Evolutionary conservation across 2,797 vertebrate genomes (phyloP).

Genomic region (Gymnopithys bicolor): DNA sequence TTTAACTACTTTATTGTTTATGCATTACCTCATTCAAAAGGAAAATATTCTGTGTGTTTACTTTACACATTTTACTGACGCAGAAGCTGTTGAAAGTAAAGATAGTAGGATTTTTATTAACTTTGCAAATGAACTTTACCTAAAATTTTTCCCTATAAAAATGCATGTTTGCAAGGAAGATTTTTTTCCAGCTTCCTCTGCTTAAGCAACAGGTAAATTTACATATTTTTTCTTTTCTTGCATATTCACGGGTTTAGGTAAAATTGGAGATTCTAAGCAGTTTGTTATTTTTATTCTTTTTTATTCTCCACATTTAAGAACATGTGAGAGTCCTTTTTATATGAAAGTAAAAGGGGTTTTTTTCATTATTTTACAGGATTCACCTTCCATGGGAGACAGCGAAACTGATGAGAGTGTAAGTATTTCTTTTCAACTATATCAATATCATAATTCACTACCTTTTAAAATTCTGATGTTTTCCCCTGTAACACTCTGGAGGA

Average conservation of each 20-base stretch:
- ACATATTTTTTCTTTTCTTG: not conserved
- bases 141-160: not conserved
- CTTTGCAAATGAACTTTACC: not conserved
- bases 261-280: not conserved
- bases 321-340: not conserved
- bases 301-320: not conserved
- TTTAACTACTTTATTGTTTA: not conserved
- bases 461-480: not conserved
- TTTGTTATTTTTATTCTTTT: not conserved
- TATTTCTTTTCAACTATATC: not conserved
- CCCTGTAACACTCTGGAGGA: not conserved
- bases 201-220: not conserved
- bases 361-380: slow-evolving; percentile 52
- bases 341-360: not conserved
- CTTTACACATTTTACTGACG: not conserved
- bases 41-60: not conserved
- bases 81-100: not conserved
- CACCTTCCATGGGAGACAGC: not conserved
- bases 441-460: not conserved
- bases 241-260: not conserved
- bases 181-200: not conserved
- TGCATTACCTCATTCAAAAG: not conserved
- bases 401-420: slow-evolving; percentile 39
- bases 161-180: not conserved
- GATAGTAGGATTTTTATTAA: not conserved